Evolutionary conservation across 2,113 vertebrate species (phyloP), one percentile per base, ranked within the genome.

Genomic region (Rana temporaria): DNA sequence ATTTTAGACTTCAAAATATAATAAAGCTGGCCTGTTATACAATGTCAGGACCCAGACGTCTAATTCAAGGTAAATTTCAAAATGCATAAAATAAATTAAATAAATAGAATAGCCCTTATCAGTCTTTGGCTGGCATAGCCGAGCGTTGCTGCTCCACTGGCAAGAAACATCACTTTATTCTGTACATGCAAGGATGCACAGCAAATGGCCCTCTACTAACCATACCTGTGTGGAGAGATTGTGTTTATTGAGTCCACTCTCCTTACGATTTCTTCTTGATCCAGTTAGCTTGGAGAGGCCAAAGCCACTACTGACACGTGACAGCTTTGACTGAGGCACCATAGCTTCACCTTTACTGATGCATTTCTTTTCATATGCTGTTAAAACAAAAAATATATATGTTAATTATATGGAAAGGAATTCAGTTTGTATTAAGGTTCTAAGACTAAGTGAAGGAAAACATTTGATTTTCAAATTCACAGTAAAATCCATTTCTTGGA

Each of bases 281-380:
- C 97, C 98, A 0, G 98, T 99, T 70, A 99, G 89, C 88, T 99
- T 99, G 79, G 98, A 99, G 42, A 99, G 95, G n/a, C 96, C 98
- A 0, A 99, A 99, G 19, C 96, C 96, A 56, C 98, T 99, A 94
- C 98, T 99, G 82, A 99, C 98, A 3, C 98, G 88, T 52, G 98
- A 99, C 79, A 99, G 90, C 78, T 99, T 99, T 82, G 98, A 99
- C 56, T 99, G 98, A 0, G 95, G 98, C 6, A 91, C 92, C 24
- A 95, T 90, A 0, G 96, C 91, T 87, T 99, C 98, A 0, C 98
- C 98, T 17, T 96, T 94, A 79, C 96, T 98, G 89, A 99, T 95
- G 81, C 92, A 96, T 86, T 99, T 99, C 91, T 97, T 99, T 87
- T 99, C 98, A 48, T 99, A 96, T 62, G 94, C 98, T 99, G 82